Conservation (phyloP, 2,888 invertebrate species). For the Nipponacmea schrenckii region DNA sequence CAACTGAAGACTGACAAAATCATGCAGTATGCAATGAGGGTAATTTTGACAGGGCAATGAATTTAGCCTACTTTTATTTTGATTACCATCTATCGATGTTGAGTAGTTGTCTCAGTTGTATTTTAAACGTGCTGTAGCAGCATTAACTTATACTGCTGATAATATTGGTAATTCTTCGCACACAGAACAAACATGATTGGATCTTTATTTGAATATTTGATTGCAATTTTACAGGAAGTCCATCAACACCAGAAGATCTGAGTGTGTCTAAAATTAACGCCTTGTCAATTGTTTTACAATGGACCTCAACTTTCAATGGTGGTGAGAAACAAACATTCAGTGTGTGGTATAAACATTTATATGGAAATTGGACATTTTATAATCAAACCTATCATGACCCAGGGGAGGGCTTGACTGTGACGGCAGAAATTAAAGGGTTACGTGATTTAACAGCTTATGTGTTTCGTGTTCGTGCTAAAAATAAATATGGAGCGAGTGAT, state of each 20-base stretch:
- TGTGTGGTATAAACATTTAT: not conserved
- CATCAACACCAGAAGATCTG: not conserved
- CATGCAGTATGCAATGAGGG: no score
- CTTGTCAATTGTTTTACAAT: not conserved
- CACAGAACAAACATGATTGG: not conserved
- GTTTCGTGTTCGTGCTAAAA: not conserved
- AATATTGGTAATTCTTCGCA: no score
- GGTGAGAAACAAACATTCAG: not conserved
- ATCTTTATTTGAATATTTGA: not conserved
- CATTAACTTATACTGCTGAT: no score
- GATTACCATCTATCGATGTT: no score
- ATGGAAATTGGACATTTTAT: not conserved
- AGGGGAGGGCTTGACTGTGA: not conserved
- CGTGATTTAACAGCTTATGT: not conserved
- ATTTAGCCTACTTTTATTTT: no score
- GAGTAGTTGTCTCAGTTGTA: no score
- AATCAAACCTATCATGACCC: not conserved
- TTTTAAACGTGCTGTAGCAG: no score
- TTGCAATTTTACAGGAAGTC: not conserved
- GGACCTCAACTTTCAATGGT: not conserved
- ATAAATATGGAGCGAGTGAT: not conserved
- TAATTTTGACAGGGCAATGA: no score
- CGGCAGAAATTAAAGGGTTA: not conserved
- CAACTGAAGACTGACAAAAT: no score
- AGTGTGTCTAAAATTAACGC: not conserved